Evolutionary conservation across 2,888 invertebrate genomes (phyloP).

Genomic region (Tribolium freemani): DNA sequence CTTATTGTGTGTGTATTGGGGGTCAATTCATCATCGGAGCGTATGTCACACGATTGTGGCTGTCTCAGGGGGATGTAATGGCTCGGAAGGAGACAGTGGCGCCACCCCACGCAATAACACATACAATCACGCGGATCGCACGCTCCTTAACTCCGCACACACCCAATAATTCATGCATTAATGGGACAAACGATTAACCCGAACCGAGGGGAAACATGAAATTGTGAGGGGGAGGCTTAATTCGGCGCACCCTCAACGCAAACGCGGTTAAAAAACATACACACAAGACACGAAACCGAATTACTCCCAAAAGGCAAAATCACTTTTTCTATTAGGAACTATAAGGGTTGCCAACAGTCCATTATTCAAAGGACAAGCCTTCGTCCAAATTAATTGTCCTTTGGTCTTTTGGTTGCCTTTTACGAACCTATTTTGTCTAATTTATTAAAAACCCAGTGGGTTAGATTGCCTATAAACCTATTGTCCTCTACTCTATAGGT

Average conservation of each 20-base stretch:
- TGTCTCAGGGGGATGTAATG: conserved; percentile 42
- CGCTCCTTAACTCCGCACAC: conserved; percentile 55
- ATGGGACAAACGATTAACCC: conserved; percentile 58
- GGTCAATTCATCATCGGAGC: conserved; percentile 50
- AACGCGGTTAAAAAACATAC: neutral
- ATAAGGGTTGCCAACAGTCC: too few relatives aligned
- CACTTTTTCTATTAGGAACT: too few relatives aligned
- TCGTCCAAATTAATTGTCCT: too few relatives aligned
- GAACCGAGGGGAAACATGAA: conserved; percentile 27
- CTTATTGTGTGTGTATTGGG: conserved; percentile 22
- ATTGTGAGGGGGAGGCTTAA: conserved; percentile 28
- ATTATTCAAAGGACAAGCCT: too few relatives aligned
- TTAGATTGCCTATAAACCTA: too few relatives aligned
- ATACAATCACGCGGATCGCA: conserved; percentile 48
- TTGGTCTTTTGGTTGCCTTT: too few relatives aligned
- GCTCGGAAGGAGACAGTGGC: conserved; percentile 44
- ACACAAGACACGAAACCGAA: neutral
- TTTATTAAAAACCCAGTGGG: too few relatives aligned
- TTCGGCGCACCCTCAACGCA: conserved; percentile 25
- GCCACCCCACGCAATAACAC: conserved; percentile 47
- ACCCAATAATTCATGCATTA: conserved; percentile 59
- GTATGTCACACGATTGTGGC: conserved; percentile 53
- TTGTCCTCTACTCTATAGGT: too few relatives aligned
- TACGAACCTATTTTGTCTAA: too few relatives aligned
- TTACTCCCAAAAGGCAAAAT: too few relatives aligned